Conservation (phyloP, 2,888 invertebrate species). For the Zhengitettix transpicula region DNA sequence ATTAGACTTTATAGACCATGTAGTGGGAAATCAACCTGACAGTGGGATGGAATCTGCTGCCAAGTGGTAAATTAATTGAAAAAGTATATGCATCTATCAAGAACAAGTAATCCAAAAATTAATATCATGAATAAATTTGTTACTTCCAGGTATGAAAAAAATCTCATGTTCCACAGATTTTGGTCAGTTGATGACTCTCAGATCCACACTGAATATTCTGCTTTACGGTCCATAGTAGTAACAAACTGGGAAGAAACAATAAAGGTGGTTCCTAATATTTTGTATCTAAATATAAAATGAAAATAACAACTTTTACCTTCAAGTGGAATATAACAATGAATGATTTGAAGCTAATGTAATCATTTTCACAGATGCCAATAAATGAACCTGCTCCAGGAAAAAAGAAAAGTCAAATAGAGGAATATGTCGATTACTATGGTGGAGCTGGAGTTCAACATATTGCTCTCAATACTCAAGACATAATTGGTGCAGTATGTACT, state of each 20-base stretch:
- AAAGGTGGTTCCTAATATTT: slow-evolving; percentile 32
- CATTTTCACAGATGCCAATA: slow-evolving; percentile 59
- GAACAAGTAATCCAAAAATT: background rate
- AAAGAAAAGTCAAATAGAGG: slow-evolving; percentile 93
- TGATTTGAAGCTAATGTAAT: background rate
- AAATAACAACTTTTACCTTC: background rate
- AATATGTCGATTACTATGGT: slow-evolving; percentile 96
- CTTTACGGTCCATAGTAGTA: slow-evolving; percentile 92
- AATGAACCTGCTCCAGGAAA: slow-evolving; percentile 94
- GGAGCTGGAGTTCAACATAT: slow-evolving; percentile 97
- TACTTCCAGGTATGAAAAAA: slow-evolving; percentile 46
- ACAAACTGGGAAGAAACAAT: slow-evolving; percentile 95
- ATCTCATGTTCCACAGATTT: slow-evolving; percentile 66
- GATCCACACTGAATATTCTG: slow-evolving; percentile 90
- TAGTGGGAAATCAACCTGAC: slow-evolving; percentile 95
- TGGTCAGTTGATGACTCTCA: slow-evolving; percentile 98
- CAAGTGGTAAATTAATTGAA: slow-evolving; percentile 51
- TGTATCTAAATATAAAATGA: background rate
- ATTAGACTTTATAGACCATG: slow-evolving; percentile 86
- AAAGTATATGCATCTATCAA: too few relatives aligned
- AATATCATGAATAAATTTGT: background rate
- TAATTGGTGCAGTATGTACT: slow-evolving; percentile 60
- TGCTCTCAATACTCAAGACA: slow-evolving; percentile 87
- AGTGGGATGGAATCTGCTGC: slow-evolving; percentile 75
- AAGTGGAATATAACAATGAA: too few relatives aligned